phyloP scores from a whole-genome alignment of 1,140 invertebrate species.

The Euschistus heros region DNA sequence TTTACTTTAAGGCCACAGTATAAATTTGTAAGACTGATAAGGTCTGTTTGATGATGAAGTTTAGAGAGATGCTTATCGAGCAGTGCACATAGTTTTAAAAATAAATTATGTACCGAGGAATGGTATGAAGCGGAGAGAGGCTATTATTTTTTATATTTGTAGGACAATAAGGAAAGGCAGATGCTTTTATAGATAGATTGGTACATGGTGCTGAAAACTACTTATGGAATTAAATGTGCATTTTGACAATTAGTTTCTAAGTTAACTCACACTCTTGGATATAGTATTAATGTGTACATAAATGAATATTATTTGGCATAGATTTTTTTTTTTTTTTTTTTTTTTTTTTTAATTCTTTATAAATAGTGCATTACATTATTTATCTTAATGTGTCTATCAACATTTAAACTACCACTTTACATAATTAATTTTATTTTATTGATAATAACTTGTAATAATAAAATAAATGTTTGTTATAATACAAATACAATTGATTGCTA shows the following conservation, averaged over 20 bases:
- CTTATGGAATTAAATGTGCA: not conserved
- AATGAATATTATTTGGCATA: not conserved
- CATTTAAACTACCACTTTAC: no score
- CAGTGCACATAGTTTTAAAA: not conserved
- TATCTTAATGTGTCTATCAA: no score
- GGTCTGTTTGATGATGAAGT: not conserved
- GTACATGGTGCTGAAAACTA: not conserved
- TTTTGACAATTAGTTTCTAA: constrained; percentile 1
- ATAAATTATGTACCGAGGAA: not conserved
- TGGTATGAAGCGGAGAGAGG: not conserved
- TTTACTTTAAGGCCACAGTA: no score
- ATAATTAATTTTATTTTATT: no score
- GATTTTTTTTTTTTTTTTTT: no score
- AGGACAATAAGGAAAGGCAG: not conserved
- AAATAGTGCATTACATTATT: not conserved
- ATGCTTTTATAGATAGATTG: not conserved
- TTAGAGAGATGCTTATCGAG: not conserved
- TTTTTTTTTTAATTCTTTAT: not conserved
- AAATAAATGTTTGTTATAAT: no score
- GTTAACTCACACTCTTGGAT: not conserved
- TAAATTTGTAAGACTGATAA: constrained; percentile 1
- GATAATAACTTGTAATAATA: no score
- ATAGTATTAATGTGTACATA: constrained; percentile 3
- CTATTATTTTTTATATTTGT: constrained; percentile 5
- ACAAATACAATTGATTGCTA: no score